These are phyloP conservation scores for Actias luna DNA, from an alignment of 2,888 invertebrate species.

Conservation along the genomic window DNA sequence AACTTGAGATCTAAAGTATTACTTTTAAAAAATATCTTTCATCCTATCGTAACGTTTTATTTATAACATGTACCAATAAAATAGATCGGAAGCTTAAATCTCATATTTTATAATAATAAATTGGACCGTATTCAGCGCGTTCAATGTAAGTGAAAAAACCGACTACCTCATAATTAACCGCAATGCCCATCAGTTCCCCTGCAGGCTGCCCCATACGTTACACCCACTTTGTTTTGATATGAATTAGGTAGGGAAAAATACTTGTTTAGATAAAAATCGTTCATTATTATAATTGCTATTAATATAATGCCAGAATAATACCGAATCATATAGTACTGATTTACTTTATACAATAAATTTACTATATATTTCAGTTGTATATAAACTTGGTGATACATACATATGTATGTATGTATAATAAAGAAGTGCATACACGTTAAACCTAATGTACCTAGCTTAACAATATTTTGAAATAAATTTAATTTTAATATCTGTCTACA, in stretches of 20 bases:
- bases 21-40: neutral
- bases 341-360: neutral
- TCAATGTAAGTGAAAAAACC: constrained; percentile 59
- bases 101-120: constrained; percentile 15
- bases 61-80: neutral
- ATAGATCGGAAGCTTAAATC: constrained; percentile 21
- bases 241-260: constrained; percentile 53
- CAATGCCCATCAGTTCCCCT: constrained; percentile 43
- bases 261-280: constrained; percentile 53
- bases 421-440: too few relatives aligned
- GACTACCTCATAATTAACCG: constrained; percentile 58
- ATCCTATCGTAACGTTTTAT: neutral
- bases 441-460: too few relatives aligned
- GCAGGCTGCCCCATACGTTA: constrained; percentile 42
- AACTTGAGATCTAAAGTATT: neutral
- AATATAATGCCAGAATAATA: constrained; percentile 14
- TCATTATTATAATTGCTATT: constrained; percentile 33
- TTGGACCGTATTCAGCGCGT: constrained; percentile 28
- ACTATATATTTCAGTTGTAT: neutral
- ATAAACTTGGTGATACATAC: too few relatives aligned
- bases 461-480: too few relatives aligned
- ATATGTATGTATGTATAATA: too few relatives aligned
- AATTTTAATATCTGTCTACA: too few relatives aligned
- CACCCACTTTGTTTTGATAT: constrained; percentile 59
- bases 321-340: neutral